Percentiles rank a stretch among this genome's conserved stretches.
Conservation (phyloP, 2,888 invertebrate species). For the Drosophila multiciliata region DNA sequence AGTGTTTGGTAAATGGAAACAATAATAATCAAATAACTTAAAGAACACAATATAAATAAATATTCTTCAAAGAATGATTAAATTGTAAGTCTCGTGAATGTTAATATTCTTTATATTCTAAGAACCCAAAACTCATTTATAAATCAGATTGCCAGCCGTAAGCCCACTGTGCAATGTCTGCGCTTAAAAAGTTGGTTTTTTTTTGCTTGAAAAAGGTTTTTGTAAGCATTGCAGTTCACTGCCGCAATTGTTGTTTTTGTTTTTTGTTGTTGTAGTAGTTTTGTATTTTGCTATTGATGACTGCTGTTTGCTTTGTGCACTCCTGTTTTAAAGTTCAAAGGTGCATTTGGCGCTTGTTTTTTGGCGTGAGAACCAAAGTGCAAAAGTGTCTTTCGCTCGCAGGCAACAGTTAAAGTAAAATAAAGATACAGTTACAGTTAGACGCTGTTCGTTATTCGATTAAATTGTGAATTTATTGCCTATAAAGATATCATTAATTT, state of each 20-base stretch:
- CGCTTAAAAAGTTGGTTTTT: conserved; percentile 70
- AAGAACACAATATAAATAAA: neutral
- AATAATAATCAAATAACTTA: neutral
- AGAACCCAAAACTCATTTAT: neutral
- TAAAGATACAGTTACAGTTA: conserved; percentile 5
- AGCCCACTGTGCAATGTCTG: conserved; percentile 53
- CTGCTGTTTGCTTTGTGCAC: conserved; percentile 77
- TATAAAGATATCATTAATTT: conserved; percentile 32
- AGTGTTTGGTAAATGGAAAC: neutral
- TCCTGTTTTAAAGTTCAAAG: conserved; percentile 79
- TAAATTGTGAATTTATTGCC: conserved; percentile 38
- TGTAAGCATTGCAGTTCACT: conserved; percentile 28
- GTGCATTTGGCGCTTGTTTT: conserved; percentile 40
- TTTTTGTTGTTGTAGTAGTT: neutral
- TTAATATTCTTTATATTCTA: too few relatives aligned
- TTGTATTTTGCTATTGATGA: conserved; percentile 61
- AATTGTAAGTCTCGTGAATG: too few relatives aligned
- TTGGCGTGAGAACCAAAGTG: conserved; percentile 71
- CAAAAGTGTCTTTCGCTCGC: conserved; percentile 24
- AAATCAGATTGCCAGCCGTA: neutral
- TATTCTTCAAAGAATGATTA: too few relatives aligned
- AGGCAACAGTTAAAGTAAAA: conserved; percentile 11
- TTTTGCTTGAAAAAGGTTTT: conserved; percentile 50
- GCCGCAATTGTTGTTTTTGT: conserved; percentile 24
- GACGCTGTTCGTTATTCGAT: conserved; percentile 1